Conservation (phyloP, 2,113 vertebrate genomes). For the Osmerus mordax region DNA sequence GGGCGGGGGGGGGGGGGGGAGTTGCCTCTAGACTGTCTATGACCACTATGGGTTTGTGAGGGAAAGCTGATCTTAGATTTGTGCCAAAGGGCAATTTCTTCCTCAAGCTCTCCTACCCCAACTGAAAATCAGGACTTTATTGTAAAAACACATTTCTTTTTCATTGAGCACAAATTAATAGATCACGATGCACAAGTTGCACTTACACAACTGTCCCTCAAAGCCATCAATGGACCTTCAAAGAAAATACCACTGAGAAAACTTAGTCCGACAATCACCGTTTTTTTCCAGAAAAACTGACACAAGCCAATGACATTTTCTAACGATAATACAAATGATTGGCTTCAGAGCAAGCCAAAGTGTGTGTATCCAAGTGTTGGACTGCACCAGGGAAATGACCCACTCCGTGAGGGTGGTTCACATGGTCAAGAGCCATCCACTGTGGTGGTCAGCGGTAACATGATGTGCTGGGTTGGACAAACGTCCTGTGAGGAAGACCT, state of each 20-base stretch:
- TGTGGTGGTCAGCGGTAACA: slow-evolving; percentile 40
- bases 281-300: slow-evolving; percentile 61
- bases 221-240: slow-evolving; percentile 68
- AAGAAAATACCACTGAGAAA: slow-evolving; percentile 65
- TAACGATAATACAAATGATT: slow-evolving; percentile 52
- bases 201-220: slow-evolving; percentile 68
- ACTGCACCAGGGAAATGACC: slow-evolving; percentile 39
- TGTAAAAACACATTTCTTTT: slow-evolving; percentile 39
- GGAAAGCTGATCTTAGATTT: slow-evolving; percentile 36
- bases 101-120: slow-evolving; percentile 13
- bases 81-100: slow-evolving; percentile 20
- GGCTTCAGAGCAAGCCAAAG: slow-evolving; percentile 49
- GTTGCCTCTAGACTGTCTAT: slow-evolving; percentile 22
- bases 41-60: slow-evolving; percentile 30
- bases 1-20: too few species aligned
- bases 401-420: slow-evolving; percentile 42
- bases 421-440: background rate
- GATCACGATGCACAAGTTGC: slow-evolving; percentile 62
- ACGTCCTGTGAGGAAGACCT: slow-evolving; percentile 57
- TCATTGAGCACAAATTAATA: slow-evolving; percentile 63
- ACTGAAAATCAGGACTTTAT: slow-evolving; percentile 41
- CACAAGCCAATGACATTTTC: slow-evolving; percentile 64
- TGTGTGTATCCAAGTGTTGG: slow-evolving; percentile 47
- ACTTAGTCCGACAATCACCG: slow-evolving; percentile 74
- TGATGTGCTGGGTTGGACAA: slow-evolving; percentile 54